These are phyloP conservation scores for Sphenopsis melanotis DNA, from an alignment of 2,797 vertebrate species.

Conservation along the genomic window DNA sequence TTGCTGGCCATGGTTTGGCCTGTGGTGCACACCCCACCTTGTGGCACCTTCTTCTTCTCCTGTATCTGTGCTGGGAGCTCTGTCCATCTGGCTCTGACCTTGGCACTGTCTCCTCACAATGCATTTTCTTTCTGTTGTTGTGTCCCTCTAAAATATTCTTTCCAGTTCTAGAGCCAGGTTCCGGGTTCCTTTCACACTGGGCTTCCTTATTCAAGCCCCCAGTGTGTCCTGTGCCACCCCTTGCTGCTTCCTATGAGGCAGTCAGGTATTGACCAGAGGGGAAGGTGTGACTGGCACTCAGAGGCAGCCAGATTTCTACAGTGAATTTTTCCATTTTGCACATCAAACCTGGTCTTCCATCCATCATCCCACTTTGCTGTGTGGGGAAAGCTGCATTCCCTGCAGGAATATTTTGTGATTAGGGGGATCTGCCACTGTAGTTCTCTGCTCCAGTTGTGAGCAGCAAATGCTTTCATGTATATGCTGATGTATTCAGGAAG, in stretches of 20 bases:
- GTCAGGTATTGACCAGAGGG: not conserved
- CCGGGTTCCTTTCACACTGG: not conserved
- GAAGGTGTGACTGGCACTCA: not conserved
- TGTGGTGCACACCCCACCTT: fast-evolving
- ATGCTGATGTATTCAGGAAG: constrained; percentile 9
- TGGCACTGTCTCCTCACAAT: not conserved
- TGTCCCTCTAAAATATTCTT: not conserved
- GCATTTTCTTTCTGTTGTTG: not conserved
- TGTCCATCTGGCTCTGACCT: not conserved
- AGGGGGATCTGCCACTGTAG: not conserved
- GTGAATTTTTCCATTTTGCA: not conserved
- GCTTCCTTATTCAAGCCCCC: not conserved
- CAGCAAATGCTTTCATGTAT: not conserved
- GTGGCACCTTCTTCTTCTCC: not conserved
- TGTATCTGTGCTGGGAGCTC: not conserved
- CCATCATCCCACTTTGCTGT: not conserved
- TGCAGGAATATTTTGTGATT: not conserved
- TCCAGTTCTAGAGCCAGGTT: not conserved
- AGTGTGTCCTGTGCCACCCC: not conserved
- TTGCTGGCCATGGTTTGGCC: not conserved
- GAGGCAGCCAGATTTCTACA: not conserved
- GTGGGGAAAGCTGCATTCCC: not conserved
- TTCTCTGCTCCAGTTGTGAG: not conserved
- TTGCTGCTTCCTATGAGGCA: not conserved
- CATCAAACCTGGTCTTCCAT: not conserved